These are phyloP conservation scores for Sorex fumeus DNA, from an alignment of 2,113 vertebrate genomes.

Conservation along the genomic window DNA sequence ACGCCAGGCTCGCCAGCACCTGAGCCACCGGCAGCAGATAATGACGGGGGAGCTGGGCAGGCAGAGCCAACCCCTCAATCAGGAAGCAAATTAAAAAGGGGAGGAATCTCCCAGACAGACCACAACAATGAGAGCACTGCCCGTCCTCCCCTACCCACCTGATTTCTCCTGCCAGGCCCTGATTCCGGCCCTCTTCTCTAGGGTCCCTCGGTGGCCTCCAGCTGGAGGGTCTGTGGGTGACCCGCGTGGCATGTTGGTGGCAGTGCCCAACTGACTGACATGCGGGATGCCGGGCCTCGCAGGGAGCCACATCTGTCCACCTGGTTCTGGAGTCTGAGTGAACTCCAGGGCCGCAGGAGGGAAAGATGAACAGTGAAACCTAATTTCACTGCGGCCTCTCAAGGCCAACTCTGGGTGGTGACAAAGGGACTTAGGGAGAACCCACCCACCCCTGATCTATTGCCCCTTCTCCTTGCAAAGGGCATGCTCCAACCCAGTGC, in stretches of 20 bases:
- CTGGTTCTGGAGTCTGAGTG: neutral
- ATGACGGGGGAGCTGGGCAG: conserved; percentile 84
- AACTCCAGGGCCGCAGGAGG: neutral
- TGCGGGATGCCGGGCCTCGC: neutral
- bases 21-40: conserved; percentile 86
- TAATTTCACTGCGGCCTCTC: too few relatives aligned
- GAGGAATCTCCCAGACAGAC: conserved; percentile 86
- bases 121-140: conserved; percentile 85
- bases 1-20: conserved; percentile 85
- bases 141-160: conserved; percentile 32
- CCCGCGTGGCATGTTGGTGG: conserved; percentile 30
- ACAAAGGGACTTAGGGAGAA: neutral
- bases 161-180: conserved; percentile 64
- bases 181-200: conserved; percentile 56
- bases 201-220: neutral
- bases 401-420: neutral
- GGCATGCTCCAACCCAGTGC: neutral
- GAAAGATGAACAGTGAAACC: neutral
- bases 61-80: conserved; percentile 85
- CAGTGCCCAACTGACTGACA: neutral
- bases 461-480: neutral
- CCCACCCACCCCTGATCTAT: neutral
- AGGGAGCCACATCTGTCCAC: neutral
- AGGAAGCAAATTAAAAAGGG: conserved; percentile 87
- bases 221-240: neutral